Base-by-base conservation (phyloP, 2,888 invertebrate species). In the Drosophila nigricruria region DNA sequence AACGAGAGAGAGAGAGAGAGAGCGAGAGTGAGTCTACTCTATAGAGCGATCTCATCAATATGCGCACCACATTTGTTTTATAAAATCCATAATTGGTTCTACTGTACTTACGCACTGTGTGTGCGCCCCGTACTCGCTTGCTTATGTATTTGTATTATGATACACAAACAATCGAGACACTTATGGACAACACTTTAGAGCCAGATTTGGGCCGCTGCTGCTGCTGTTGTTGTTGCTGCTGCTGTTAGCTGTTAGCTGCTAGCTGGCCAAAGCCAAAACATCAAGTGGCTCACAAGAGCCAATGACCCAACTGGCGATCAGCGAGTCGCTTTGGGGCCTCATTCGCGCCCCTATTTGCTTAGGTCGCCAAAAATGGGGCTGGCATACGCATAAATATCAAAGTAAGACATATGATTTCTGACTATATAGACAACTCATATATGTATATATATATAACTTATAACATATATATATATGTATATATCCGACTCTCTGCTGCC, bases 61-160 rank as follows among this genome's bases (percentile, higher is more conserved):
- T 91, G 88, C 91, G 74, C 64, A 52, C 75, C 91, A 86, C 91
- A 91, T 89, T 88, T 88, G 90, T 84, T 91, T 91, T 91, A 91
- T 91, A 91, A 91, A 91, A 91, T 91, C 91, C 91, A 91, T 91
- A 91, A 91, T 91, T 91, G 91, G 91, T 91, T 91, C 91, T 91
- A 91, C 91, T 84, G 91, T 89, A 91, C 91, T 91, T 91, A 91
- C 91, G 91, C 91, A 91, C 91, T 57, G 79, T 72, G 69, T 81
- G 73, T 69, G 71, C 70, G 73, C 68, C 78, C 49, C 63, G 59
- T 52, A 23, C 56, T 57, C 54, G 53, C 25, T 66, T 60, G 67
- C 67, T 60, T 59, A 59, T 50, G 61, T 70, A 70, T 74, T 87
- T 76, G 83, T 87, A 83, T 87, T 89, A 85, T 86, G 86, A 86